phyloP scores from a whole-genome alignment of 1,140 invertebrate species.

The Charaxes varanes region DNA sequence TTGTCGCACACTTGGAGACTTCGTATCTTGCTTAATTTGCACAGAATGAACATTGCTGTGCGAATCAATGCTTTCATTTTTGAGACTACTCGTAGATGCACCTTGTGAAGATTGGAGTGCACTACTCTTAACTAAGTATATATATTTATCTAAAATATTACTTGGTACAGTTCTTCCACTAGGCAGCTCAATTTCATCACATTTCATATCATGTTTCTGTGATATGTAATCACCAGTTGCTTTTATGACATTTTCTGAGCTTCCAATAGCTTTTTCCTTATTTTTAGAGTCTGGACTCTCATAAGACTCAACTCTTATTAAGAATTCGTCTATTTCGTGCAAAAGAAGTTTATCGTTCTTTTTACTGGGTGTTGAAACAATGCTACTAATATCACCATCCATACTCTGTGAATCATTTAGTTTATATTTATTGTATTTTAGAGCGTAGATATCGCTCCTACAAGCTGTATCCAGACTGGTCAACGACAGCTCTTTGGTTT shows the following conservation, averaged over 20 bases:
- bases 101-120: slow-evolving; percentile 19
- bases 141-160: slow-evolving; percentile 59
- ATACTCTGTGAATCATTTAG: slow-evolving; percentile 56
- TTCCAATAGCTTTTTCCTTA: slow-evolving; percentile 30
- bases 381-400: slow-evolving; percentile 63
- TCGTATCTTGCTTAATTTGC: slow-evolving; percentile 27
- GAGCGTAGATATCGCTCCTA: slow-evolving; percentile 19
- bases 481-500: slow-evolving; percentile 35
- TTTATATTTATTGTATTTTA: slow-evolving; percentile 23
- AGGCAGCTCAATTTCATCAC: slow-evolving; percentile 43
- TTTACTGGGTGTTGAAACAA: slow-evolving; percentile 59
- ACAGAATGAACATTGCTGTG: slow-evolving; percentile 7
- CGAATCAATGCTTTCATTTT: slow-evolving; percentile 17
- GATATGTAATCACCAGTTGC: slow-evolving; percentile 52
- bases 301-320: slow-evolving; percentile 72
- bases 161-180: slow-evolving; percentile 46
- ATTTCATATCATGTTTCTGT: slow-evolving; percentile 38
- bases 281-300: slow-evolving; percentile 49
- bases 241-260: slow-evolving; percentile 53
- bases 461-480: slow-evolving; percentile 41
- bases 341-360: slow-evolving; percentile 64
- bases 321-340: slow-evolving; percentile 74
- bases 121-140: slow-evolving; percentile 56
- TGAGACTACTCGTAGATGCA: slow-evolving; percentile 17
- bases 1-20: slow-evolving; percentile 43